A percentile compares a stretch with the other conserved stretches of the same genome.
Evolutionary conservation across 2,797 vertebrate species (phyloP).

Genomic region (Premnoplex brunnescens): DNA sequence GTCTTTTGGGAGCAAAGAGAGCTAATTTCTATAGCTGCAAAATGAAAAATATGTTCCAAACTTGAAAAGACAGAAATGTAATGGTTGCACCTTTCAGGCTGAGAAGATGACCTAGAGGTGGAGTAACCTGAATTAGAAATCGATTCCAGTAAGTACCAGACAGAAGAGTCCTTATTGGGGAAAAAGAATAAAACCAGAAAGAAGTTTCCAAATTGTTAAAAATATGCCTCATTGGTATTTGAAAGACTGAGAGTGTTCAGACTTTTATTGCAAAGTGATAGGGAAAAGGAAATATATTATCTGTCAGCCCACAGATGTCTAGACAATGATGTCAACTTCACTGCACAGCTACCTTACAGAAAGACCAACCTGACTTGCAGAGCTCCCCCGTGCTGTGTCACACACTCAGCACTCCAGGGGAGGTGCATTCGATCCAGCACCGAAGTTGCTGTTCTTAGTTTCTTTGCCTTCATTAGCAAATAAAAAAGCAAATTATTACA

Average conservation of each 20-base stretch:
- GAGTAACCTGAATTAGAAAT: constrained; percentile 71
- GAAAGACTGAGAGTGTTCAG: not conserved
- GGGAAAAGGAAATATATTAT: not conserved
- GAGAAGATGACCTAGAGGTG: constrained; percentile 20
- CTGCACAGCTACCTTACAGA: not conserved
- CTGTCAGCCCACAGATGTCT: not conserved
- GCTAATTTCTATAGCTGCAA: constrained; percentile 51
- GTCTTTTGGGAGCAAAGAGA: constrained; percentile 12
- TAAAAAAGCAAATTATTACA: constrained; percentile 23
- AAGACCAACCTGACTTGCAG: not conserved
- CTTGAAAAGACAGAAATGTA: constrained; percentile 28
- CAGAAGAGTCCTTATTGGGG: constrained; percentile 63
- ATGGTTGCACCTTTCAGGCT: constrained; percentile 32
- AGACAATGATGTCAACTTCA: not conserved
- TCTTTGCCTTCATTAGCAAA: constrained; percentile 40
- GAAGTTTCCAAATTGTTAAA: constrained; percentile 27
- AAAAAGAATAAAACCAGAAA: constrained; percentile 43
- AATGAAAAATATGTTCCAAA: constrained; percentile 59
- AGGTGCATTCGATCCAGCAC: not conserved
- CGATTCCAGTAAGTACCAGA: constrained; percentile 68
- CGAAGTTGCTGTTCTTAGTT: constrained; percentile 19
- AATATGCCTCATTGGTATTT: not conserved
- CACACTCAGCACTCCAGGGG: not conserved
- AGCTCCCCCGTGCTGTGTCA: not conserved
- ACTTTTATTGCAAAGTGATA: not conserved